phyloP scores from a whole-genome alignment of 2,113 vertebrate species.

The Elachura formosa region DNA sequence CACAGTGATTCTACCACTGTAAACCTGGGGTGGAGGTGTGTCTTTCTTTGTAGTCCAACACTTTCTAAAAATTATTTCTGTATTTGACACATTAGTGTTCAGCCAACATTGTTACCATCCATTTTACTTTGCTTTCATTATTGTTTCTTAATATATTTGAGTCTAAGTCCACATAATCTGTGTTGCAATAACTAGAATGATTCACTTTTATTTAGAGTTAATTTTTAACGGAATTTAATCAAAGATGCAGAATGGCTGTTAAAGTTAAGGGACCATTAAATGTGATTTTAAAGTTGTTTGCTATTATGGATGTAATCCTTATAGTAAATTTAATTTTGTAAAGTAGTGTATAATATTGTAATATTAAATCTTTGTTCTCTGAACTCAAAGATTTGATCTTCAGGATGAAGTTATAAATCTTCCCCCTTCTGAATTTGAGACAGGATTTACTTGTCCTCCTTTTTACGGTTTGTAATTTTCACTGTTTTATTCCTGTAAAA shows the following conservation, averaged over 20 bases:
- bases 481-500: constrained; percentile 80
- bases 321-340: constrained; percentile 80
- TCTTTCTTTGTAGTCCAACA: constrained; percentile 72
- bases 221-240: constrained; percentile 65
- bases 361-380: constrained; percentile 75
- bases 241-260: constrained; percentile 68
- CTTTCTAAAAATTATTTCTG: constrained; percentile 54
- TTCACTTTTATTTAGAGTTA: constrained; percentile 62
- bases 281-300: constrained; percentile 76
- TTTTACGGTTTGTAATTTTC: constrained; percentile 81
- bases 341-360: constrained; percentile 85
- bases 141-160: constrained; percentile 69
- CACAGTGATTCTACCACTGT: constrained; percentile 48
- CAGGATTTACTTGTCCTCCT: constrained; percentile 76
- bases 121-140: constrained; percentile 73
- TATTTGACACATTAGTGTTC: constrained; percentile 64
- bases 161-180: constrained; percentile 57
- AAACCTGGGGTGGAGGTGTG: constrained; percentile 14
- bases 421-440: constrained; percentile 68
- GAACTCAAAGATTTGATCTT: constrained; percentile 68
- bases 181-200: constrained; percentile 72
- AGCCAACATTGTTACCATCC: constrained; percentile 60
- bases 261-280: constrained; percentile 78
- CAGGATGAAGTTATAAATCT: constrained; percentile 70
- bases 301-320: constrained; percentile 71